A percentile compares a stretch with the other conserved stretches of the same genome.
phyloP scores from a whole-genome alignment of 2,888 invertebrate species.

The Clunio marinus region DNA sequence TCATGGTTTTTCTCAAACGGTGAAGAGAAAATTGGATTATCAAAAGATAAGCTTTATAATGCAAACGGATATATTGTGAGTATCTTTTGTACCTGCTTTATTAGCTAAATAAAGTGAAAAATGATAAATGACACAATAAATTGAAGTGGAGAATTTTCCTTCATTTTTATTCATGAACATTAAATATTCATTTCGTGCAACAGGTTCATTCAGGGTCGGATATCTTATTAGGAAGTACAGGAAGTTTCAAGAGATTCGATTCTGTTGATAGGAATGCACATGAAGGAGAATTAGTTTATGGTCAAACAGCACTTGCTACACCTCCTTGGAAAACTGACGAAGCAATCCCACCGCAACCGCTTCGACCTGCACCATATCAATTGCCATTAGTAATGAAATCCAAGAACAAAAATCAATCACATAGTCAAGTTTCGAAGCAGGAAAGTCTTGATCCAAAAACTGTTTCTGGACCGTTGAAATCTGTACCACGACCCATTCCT shows the following conservation, averaged over 20 bases:
- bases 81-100: conserved; percentile 39
- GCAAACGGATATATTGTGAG: conserved; percentile 65
- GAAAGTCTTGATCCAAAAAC: conserved; percentile 20
- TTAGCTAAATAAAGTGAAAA: no score
- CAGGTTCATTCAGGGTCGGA: conserved; percentile 64
- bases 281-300: conserved; percentile 46
- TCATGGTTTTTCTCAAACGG: conserved; percentile 51
- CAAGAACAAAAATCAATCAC: background rate
- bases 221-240: conserved; percentile 58
- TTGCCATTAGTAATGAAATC: conserved; percentile 11
- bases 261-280: conserved; percentile 58
- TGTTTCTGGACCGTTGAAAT: conserved; percentile 13
- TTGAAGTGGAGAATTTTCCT: background rate
- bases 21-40: conserved; percentile 51
- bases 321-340: conserved; percentile 50
- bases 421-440: background rate
- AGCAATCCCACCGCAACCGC: conserved; percentile 61
- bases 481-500: conserved; percentile 44
- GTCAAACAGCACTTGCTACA: conserved; percentile 46
- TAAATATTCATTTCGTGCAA: conserved; percentile 11
- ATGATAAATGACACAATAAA: no score
- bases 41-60: conserved; percentile 55
- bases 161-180: background rate
- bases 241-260: conserved; percentile 63
- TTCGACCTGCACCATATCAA: conserved; percentile 59